Evolutionary conservation across 23 tunicate species (phyloP), one percentile per base, ranked within the genome.

Genomic region (Phallusia fumigata): DNA sequence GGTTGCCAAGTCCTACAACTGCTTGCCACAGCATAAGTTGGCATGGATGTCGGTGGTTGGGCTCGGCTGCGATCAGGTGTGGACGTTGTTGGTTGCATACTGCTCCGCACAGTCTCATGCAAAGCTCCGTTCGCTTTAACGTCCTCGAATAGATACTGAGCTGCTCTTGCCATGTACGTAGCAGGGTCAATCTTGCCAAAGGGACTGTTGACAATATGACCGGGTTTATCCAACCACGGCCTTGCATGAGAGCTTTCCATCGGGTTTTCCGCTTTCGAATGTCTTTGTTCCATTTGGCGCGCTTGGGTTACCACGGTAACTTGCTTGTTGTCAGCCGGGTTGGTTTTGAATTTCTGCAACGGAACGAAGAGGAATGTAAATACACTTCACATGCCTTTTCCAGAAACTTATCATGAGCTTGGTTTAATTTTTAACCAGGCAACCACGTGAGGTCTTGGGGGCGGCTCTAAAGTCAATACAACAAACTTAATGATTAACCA

Each of bases 171-270:
- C 0, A 87, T 22, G 47, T 53, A 81, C 10, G 91, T 87, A 33
- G 91, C 86, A 5, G 91, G 91, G 78, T 87, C 91, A 31, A 87
- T 82, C 91, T 81, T 87, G 45, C 82, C 76, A 5, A 87, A 81
- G 31, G 84, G 80, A 28, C 36, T 79, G 65, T 58, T 52, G 51
- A 78, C 26, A 19, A 79, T 65, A 69, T 44, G 78, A 40, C 31
- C 52, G 0, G 87, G 33, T 21, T 35, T 33, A 24, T 33, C 40
- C 44, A 33, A 33, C 40, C 78, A 74, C 22, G 33, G 78, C 2
- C 44, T 13, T 35, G n/a, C 78, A 33, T 74, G 78, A 13, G 33
- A 19, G 44, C 5, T 74, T 28, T 74, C 78, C 22, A 33, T 13
- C 19, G 78, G 33, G 22, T 31, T 31, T 30, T 31, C 78, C 3